Evolutionary conservation across 2,888 invertebrate species (phyloP), one percentile per base, ranked within the genome.

Genomic region (Malacosoma neustria): DNA sequence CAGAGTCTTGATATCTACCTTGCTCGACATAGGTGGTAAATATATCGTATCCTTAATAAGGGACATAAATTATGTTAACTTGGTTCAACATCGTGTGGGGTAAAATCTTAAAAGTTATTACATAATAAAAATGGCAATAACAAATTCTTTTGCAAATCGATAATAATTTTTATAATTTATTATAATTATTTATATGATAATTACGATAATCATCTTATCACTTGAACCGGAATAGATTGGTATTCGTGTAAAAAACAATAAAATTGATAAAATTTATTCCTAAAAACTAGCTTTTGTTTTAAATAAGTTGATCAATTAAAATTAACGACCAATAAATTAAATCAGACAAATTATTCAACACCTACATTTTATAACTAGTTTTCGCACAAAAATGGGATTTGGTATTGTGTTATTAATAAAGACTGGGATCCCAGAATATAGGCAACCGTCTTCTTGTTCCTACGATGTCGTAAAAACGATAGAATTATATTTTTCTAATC

Each of bases 291-390:
- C 62, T 72, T 37, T 40, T 56, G 59, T 68, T 69, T 67, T 61
- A 69, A 72, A 72, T 68, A 69, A 58, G 72, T 72, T 68, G 65
- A 60, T 57, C 35, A 39, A 77, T 80, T 80, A 60, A 51, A 76
- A 82, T 82, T 76, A 71, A 69, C 55, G 51, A 42, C 47, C 49
- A 50, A 73, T 82, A 81, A 76, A 81, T 84, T 61, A 64, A 60
- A 71, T 72, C 71, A 68, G 79, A 80, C 81, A 80, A 82, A 81
- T 22, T 22, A 22, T 22, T 22, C 22, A 5, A 22, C 22, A 22
- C 22, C 22, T 22, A 22, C 22, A 22, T 22, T 22, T 7, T 7
- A 22, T 22, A n/a, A n/a, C n/a, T n/a, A n/a, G n/a, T n/a, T n/a
- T n/a, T n/a, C n/a, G n/a, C n/a, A n/a, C n/a, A n/a, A n/a, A n/a